These are phyloP conservation scores for Mesocricetus auratus DNA, from an alignment of 2,113 vertebrate genomes.

Conservation along the genomic window DNA sequence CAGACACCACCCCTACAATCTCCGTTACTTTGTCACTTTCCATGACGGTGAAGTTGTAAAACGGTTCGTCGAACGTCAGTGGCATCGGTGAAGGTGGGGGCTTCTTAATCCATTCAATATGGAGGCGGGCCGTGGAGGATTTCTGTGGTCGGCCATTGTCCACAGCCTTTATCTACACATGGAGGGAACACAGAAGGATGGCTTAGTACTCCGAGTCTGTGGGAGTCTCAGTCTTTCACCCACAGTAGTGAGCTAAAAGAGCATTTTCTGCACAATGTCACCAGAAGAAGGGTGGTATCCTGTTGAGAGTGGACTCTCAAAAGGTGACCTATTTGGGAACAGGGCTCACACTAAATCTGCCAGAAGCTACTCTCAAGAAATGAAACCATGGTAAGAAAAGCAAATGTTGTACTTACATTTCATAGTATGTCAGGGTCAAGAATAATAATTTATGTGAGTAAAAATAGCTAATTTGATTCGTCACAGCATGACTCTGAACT, in stretches of 20 bases:
- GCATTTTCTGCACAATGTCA: background rate
- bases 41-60: conserved; percentile 98
- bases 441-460: background rate
- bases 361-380: background rate
- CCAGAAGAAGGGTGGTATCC: background rate
- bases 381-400: background rate
- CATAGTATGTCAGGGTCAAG: background rate
- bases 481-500: background rate
- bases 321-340: background rate
- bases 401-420: background rate
- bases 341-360: background rate
- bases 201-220: background rate
- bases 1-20: conserved; percentile 96
- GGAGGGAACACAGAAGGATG: conserved; percentile 71
- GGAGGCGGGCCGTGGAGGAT: conserved; percentile 94
- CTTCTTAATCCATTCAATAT: conserved; percentile 97
- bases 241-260: background rate
- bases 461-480: background rate
- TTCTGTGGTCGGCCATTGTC: conserved; percentile 98
- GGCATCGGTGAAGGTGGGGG: conserved; percentile 86
- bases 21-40: conserved; percentile 96
- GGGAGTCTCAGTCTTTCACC: background rate
- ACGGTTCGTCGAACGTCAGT: conserved; percentile 93
- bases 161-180: conserved; percentile 94
- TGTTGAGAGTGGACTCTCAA: background rate